Conservation (phyloP, 2,888 invertebrate genomes). For the Patella caerulea region DNA sequence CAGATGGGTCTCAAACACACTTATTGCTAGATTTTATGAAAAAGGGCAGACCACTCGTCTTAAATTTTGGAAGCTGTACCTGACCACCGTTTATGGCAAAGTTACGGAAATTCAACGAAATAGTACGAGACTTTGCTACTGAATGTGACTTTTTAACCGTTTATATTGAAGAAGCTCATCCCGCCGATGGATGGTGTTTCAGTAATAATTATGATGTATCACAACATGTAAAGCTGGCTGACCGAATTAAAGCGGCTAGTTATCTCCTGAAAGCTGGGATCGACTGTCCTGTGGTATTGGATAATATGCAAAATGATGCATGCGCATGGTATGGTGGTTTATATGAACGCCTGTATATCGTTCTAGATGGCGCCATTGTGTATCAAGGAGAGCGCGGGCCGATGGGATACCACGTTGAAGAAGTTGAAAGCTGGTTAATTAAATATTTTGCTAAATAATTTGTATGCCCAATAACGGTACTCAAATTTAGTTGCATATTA, state of each 20-base stretch:
- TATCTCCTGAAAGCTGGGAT: slow-evolving; percentile 27
- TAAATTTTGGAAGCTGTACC: slow-evolving; percentile 66
- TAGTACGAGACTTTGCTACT: slow-evolving; percentile 49
- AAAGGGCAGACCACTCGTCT: slow-evolving; percentile 54
- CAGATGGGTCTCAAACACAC: slow-evolving; percentile 17
- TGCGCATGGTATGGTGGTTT: slow-evolving; percentile 53
- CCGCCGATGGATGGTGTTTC: slow-evolving; percentile 62
- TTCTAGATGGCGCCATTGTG: slow-evolving; percentile 48
- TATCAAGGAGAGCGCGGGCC: slow-evolving; percentile 58
- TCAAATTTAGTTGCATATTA: no score
- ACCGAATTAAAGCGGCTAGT: slow-evolving; percentile 51
- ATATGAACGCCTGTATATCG: slow-evolving; percentile 60
- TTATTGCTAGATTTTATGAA: slow-evolving; percentile 42
- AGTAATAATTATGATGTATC: slow-evolving; percentile 46
- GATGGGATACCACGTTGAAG: slow-evolving; percentile 46
- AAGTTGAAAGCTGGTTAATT: slow-evolving; percentile 54
- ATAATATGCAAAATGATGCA: slow-evolving; percentile 55
- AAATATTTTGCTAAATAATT: no score
- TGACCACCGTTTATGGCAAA: slow-evolving; percentile 65
- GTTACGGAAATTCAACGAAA: slow-evolving; percentile 50
- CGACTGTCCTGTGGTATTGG: slow-evolving; percentile 50
- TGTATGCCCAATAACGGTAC: no score
- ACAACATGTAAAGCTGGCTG: slow-evolving; percentile 43
- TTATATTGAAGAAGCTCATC: slow-evolving; percentile 66
- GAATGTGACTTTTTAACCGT: slow-evolving; percentile 60